Percentiles rank a stretch among this genome's conserved stretches.
phyloP scores from a whole-genome alignment of 2,113 vertebrate genomes.

The Aramus guarauna region DNA sequence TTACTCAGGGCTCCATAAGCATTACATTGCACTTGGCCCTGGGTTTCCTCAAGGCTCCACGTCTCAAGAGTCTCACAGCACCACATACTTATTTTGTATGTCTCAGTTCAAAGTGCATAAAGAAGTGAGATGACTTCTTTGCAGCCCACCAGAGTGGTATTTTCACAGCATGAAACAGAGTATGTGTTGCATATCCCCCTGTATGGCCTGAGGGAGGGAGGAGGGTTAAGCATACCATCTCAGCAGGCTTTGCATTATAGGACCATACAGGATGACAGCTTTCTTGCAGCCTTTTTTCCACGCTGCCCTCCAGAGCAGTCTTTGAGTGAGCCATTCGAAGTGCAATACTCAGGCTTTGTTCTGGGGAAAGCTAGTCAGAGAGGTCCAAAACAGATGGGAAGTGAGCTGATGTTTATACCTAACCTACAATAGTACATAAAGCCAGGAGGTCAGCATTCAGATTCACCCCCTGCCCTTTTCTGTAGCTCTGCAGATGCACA shows the following conservation, averaged over 20 bases:
- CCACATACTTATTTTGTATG: not conserved
- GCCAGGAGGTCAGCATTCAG: not conserved
- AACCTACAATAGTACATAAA: not conserved
- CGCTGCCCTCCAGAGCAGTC: not conserved
- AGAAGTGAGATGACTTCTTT: not conserved
- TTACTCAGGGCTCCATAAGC: not conserved
- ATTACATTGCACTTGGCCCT: not conserved
- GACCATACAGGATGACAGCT: not conserved
- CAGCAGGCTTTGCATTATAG: not conserved
- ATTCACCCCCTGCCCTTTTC: not conserved
- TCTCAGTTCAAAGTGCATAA: slow-evolving; percentile 49
- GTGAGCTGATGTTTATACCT: not conserved
- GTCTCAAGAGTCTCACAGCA: not conserved
- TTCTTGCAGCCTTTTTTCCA: not conserved
- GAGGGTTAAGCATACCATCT: not conserved
- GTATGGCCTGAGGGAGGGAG: slow-evolving; percentile 13
- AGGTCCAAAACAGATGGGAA: not conserved
- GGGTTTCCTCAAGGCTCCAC: not conserved
- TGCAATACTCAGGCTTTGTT: not conserved
- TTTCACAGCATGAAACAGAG: not conserved
- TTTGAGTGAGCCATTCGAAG: not conserved
- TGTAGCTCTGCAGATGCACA: not conserved
- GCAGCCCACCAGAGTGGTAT: not conserved
- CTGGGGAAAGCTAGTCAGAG: not conserved
- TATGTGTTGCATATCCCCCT: not conserved